Evolutionary conservation across 1,140 invertebrate species (phyloP).

Genomic region (Spodoptera litura): DNA sequence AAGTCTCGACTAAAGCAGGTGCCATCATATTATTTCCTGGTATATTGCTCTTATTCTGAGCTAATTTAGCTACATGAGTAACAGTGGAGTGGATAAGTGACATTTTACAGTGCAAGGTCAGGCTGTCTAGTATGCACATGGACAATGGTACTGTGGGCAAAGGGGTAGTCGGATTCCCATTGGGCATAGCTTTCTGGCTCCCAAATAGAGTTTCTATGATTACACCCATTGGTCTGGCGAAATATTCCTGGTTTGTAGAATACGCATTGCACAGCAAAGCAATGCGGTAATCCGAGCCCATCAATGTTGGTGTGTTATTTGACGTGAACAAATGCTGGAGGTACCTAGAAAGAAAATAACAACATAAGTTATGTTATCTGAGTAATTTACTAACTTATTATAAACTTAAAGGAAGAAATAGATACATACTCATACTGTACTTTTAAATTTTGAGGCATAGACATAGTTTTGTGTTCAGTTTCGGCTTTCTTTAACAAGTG

Average conservation of each 20-base stretch:
- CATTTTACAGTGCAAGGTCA: constrained; percentile 99
- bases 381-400: constrained; percentile 16
- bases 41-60: constrained; percentile 93
- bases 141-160: constrained; percentile 93
- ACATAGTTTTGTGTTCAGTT: constrained; percentile 92
- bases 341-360: constrained; percentile 81
- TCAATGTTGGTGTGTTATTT: constrained; percentile 88
- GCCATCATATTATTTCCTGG: constrained; percentile 89
- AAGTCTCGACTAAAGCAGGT: constrained; percentile 97
- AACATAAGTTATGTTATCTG: constrained; percentile 11
- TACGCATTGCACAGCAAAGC: constrained; percentile 98
- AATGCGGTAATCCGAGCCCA: constrained; percentile 95
- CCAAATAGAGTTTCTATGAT: constrained; percentile 95
- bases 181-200: constrained; percentile 88
- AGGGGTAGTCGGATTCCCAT: constrained; percentile 83
- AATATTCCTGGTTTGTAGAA: constrained; percentile 95
- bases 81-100: constrained; percentile 98
- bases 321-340: constrained; percentile 93
- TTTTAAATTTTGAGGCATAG: constrained; percentile 93
- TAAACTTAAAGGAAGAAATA: neutral
- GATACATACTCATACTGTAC: constrained; percentile 92
- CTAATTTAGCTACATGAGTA: constrained; percentile 94
- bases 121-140: constrained; percentile 97
- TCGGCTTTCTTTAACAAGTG: constrained; percentile 97
- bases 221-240: constrained; percentile 94